phyloP scores from a whole-genome alignment of 2,113 vertebrate species.

The Tragulus kanchil region DNA sequence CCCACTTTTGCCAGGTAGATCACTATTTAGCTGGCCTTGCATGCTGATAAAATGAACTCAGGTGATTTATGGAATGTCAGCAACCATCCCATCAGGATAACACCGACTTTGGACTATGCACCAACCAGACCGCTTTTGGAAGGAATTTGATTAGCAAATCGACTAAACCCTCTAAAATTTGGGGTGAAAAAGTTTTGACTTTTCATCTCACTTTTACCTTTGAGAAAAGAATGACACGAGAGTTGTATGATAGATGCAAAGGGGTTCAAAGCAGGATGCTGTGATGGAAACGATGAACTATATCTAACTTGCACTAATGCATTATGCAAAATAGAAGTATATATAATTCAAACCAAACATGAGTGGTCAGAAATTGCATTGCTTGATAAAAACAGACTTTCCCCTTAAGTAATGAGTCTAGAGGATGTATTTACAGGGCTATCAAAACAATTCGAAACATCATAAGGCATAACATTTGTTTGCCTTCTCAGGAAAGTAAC shows the following conservation, averaged over 20 bases:
- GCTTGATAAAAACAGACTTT: slow-evolving; percentile 64
- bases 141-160: slow-evolving; percentile 64
- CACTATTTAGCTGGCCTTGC: not conserved
- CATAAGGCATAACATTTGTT: slow-evolving; percentile 79
- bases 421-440: slow-evolving; percentile 74
- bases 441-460: slow-evolving; percentile 78
- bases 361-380: slow-evolving; percentile 39
- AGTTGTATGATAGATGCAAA: not conserved
- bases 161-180: slow-evolving; percentile 43
- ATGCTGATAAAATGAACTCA: slow-evolving; percentile 53
- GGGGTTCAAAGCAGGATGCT: not conserved
- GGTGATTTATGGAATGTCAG: slow-evolving; percentile 57
- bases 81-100: not conserved
- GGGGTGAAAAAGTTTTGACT: slow-evolving; percentile 57
- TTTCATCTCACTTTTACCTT: slow-evolving; percentile 30
- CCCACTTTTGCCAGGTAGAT: not conserved
- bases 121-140: slow-evolving; percentile 55
- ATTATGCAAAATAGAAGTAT: slow-evolving; percentile 52
- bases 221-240: slow-evolving; percentile 7
- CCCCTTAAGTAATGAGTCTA: slow-evolving; percentile 67
- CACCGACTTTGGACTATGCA: not conserved
- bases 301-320: not conserved
- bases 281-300: not conserved
- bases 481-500: slow-evolving; percentile 72
- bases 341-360: slow-evolving; percentile 19